A percentile compares a stretch with the other conserved stretches of the same genome.
These are phyloP conservation scores for Chelmon rostratus DNA, from an alignment of 2,797 vertebrate species.

Conservation along the genomic window DNA sequence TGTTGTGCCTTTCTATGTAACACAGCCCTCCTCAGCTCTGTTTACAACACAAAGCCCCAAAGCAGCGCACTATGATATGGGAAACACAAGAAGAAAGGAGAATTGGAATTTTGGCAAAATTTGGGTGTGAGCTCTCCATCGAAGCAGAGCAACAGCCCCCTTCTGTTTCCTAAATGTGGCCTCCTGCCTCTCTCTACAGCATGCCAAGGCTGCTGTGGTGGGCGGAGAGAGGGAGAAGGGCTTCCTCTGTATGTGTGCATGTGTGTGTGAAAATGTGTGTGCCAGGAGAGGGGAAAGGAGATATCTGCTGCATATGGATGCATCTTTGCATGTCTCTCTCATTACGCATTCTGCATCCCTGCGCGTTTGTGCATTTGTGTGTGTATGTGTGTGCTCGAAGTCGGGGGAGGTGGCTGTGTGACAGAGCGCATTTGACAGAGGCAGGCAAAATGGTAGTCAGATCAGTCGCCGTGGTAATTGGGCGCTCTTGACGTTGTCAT, in stretches of 20 bases:
- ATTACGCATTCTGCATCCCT: constrained; percentile 55
- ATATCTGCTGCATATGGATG: constrained; percentile 49
- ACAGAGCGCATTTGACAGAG: constrained; percentile 66
- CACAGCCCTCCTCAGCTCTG: constrained; percentile 33
- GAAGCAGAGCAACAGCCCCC: constrained; percentile 69
- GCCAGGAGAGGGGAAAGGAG: constrained; percentile 32
- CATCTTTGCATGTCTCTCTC: constrained; percentile 42
- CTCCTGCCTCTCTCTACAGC: constrained; percentile 62
- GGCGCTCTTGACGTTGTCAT: constrained; percentile 76
- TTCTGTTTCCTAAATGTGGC: constrained; percentile 74
- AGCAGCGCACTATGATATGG: constrained; percentile 43
- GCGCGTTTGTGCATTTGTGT: constrained; percentile 14
- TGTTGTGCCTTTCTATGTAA: constrained; percentile 37
- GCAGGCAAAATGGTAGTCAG: constrained; percentile 69
- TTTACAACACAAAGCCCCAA: constrained; percentile 50
- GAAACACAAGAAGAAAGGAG: constrained; percentile 42
- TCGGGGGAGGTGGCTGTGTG: constrained; percentile 49
- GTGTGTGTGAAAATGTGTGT: constrained; percentile 37
- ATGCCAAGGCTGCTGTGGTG: constrained; percentile 61
- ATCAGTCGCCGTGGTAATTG: constrained; percentile 81
- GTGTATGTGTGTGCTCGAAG: constrained; percentile 22
- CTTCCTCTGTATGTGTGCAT: constrained; percentile 56
- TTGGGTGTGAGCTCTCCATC: constrained; percentile 59
- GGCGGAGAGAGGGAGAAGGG: constrained; percentile 53
- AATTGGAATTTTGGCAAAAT: constrained; percentile 63